A percentile compares a stretch with the other conserved stretches of the same genome.
These are phyloP conservation scores for Sarcophaga variegata DNA, from an alignment of 2,888 invertebrate species.

Conservation along the genomic window DNA sequence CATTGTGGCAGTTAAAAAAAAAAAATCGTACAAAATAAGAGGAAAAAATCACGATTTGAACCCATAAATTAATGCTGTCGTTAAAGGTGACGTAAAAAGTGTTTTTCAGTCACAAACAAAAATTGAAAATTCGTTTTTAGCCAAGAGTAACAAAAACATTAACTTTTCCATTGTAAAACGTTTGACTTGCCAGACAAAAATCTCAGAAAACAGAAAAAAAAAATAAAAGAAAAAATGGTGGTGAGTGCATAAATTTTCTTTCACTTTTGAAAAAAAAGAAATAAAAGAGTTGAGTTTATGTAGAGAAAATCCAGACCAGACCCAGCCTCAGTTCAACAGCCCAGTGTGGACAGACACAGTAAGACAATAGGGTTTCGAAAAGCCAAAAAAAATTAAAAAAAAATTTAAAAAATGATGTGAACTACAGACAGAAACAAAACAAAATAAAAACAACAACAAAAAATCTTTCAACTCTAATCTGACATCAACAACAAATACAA, in stretches of 20 bases:
- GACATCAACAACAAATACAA: constrained; percentile 36
- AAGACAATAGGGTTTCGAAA: constrained; percentile 37
- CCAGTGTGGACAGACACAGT: constrained; percentile 15
- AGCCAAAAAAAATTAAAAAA: constrained; percentile 1
- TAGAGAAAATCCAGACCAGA: constrained; percentile 45
- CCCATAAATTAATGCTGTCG: constrained; percentile 74
- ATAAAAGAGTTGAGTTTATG: constrained; percentile 9
- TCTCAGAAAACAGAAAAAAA: neutral
- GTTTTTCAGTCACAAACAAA: constrained; percentile 52
- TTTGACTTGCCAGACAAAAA: constrained; percentile 58
- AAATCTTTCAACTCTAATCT: constrained; percentile 60
- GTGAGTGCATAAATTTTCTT: constrained; percentile 66
- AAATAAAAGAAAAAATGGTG: constrained; percentile 39
- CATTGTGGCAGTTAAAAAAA: neutral
- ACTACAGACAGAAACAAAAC: constrained; percentile 10
- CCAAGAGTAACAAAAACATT: constrained; percentile 25
- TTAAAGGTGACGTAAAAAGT: constrained; percentile 72
- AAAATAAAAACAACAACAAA: constrained; percentile 2
- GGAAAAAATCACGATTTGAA: constrained; percentile 71
- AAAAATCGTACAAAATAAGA: neutral
- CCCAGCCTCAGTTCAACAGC: constrained; percentile 37
- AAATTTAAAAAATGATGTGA: constrained; percentile 33
- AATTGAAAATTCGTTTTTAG: constrained; percentile 17
- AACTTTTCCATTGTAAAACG: constrained; percentile 58
- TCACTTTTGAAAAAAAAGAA: constrained; percentile 10